Conservation (phyloP, 2,797 vertebrate genomes). For the Myripristis murdjan region DNA sequence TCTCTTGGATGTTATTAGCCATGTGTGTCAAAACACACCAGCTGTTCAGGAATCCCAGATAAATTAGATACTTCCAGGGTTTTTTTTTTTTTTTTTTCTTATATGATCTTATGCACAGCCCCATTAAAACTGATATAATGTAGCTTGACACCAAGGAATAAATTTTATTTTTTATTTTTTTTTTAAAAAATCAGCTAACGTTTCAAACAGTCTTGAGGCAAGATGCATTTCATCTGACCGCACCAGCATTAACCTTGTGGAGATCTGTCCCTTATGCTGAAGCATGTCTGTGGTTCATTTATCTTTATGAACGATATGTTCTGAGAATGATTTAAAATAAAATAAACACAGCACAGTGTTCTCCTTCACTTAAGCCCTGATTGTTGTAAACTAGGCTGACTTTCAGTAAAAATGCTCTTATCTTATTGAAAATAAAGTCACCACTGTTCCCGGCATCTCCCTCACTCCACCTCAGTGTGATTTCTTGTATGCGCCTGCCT, state of each 20-base stretch:
- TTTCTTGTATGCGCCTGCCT: slow-evolving; percentile 65
- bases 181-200: slow-evolving; percentile 13
- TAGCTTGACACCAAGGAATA: slow-evolving; percentile 22
- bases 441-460: slow-evolving; percentile 21
- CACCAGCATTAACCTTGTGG: slow-evolving; percentile 15
- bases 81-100: slow-evolving; percentile 31
- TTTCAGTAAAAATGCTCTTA: slow-evolving; percentile 51
- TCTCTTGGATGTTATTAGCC: slow-evolving; percentile 12
- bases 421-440: slow-evolving; percentile 39
- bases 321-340: neutral
- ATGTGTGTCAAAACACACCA: slow-evolving; percentile 2
- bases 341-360: slow-evolving; percentile 39
- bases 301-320: slow-evolving; percentile 29
- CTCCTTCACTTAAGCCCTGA: slow-evolving; percentile 43
- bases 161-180: too few species aligned
- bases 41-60: slow-evolving; percentile 8
- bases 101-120: neutral
- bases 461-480: slow-evolving; percentile 35
- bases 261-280: slow-evolving; percentile 1
- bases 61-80: slow-evolving; percentile 1
- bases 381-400: slow-evolving; percentile 46
- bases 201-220: neutral
- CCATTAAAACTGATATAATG: neutral
- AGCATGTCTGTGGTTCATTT: slow-evolving; percentile 12
- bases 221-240: slow-evolving; percentile 7